Evolutionary conservation across 1,140 invertebrate species (phyloP).

Genomic region (Neodiprion lecontei): DNA sequence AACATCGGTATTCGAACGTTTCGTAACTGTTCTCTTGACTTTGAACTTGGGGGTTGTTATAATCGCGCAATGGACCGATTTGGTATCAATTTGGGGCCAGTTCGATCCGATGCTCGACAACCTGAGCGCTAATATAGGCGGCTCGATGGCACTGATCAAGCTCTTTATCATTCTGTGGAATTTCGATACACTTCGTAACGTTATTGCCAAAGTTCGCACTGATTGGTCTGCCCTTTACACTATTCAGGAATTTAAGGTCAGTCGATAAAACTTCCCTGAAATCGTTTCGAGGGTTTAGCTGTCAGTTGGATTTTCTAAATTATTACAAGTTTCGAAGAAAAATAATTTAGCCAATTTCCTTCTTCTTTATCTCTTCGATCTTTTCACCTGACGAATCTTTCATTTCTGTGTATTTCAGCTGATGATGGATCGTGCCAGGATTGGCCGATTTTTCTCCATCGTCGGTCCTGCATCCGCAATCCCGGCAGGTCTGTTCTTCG

Average conservation of each 20-base stretch:
- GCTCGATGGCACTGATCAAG: neutral
- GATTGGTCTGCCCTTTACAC: neutral
- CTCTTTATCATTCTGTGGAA: neutral
- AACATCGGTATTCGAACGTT: neutral
- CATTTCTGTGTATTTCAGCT: neutral
- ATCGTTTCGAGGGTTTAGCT: too few species aligned
- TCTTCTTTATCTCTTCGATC: too few species aligned
- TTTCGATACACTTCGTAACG: neutral
- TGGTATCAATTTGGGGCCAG: neutral
- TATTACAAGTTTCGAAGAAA: too few species aligned
- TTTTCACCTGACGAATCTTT: neutral
- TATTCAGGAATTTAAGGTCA: neutral
- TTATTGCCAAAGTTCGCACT: neutral
- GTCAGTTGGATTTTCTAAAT: too few species aligned
- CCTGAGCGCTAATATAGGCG: neutral
- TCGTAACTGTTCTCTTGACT: neutral
- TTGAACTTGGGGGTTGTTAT: neutral
- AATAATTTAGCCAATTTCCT: too few species aligned
- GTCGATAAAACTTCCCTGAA: neutral
- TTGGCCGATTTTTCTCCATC: neutral
- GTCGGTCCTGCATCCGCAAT: neutral
- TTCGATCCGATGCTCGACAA: neutral
- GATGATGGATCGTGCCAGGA: neutral
- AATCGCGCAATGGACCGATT: neutral
- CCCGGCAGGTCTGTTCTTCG: neutral